Evolutionary conservation across 2,113 vertebrate species (phyloP).

Genomic region (Callipepla californica): DNA sequence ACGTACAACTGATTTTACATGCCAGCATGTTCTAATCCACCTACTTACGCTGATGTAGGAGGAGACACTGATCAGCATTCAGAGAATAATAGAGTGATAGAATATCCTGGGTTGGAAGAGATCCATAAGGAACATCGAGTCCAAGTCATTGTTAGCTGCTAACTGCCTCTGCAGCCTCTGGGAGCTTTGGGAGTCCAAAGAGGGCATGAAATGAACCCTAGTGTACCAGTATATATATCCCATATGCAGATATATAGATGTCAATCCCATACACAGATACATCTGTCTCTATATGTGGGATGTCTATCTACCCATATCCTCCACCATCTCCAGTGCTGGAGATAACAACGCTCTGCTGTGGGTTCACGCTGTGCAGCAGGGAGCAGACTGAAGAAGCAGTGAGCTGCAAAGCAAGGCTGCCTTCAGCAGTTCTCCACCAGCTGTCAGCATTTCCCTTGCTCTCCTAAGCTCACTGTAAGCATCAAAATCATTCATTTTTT

Average conservation of each 20-base stretch:
- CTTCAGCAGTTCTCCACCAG: background rate
- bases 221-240: background rate
- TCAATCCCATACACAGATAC: too few species aligned
- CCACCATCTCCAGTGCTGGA: background rate
- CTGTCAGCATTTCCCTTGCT: background rate
- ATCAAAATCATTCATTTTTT: background rate
- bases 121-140: too few species aligned
- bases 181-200: background rate
- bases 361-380: background rate
- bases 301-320: background rate
- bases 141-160: background rate
- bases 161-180: background rate
- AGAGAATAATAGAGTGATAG: too few species aligned
- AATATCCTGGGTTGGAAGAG: too few species aligned
- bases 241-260: background rate
- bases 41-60: background rate
- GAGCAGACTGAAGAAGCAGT: fast-evolving
- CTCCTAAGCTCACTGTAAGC: background rate
- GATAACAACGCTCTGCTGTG: background rate
- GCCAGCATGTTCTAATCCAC: background rate
- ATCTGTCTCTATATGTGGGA: too few species aligned
- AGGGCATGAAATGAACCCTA: background rate
- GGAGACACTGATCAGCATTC: background rate
- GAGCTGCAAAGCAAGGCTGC: background rate
- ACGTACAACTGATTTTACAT: fast-evolving